These are phyloP conservation scores for Chelon auratus DNA, from an alignment of 2,797 vertebrate species.

Conservation along the genomic window DNA sequence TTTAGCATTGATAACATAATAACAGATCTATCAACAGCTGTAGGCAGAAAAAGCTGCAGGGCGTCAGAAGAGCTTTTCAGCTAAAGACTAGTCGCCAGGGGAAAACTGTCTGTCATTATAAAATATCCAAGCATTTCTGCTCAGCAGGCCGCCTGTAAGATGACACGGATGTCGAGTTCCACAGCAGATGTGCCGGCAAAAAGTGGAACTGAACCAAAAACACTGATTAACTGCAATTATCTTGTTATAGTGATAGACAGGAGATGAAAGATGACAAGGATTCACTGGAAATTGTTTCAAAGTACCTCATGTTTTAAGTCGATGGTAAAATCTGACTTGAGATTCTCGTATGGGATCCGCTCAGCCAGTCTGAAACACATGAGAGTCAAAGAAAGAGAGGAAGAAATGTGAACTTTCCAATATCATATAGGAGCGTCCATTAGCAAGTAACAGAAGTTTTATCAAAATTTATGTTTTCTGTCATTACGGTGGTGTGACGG, in stretches of 20 bases:
- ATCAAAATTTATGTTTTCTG: neutral
- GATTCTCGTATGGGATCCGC: constrained; percentile 85
- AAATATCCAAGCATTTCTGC: constrained; percentile 3
- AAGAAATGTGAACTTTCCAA: neutral
- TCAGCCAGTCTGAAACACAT: constrained; percentile 86
- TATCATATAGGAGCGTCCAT: neutral
- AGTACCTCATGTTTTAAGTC: constrained; percentile 92
- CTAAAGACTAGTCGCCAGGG: neutral
- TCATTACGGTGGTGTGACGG: neutral
- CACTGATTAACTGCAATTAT: neutral
- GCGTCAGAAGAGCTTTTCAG: neutral
- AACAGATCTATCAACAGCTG: neutral
- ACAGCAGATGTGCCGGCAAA: neutral
- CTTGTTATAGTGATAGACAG: neutral
- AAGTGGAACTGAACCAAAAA: neutral
- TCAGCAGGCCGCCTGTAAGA: constrained; percentile 16
- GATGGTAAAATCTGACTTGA: constrained; percentile 95
- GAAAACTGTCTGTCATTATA: neutral
- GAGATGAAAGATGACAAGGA: neutral
- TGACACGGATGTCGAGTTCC: neutral
- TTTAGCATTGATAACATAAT: neutral
- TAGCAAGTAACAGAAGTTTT: neutral
- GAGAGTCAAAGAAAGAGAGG: constrained; percentile 9
- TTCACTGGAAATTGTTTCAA: neutral
- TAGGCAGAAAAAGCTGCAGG: neutral